Evolutionary conservation across 2,797 vertebrate genomes (phyloP), one percentile per base, ranked within the genome.

Genomic region (Pyrocephalus nanus): DNA sequence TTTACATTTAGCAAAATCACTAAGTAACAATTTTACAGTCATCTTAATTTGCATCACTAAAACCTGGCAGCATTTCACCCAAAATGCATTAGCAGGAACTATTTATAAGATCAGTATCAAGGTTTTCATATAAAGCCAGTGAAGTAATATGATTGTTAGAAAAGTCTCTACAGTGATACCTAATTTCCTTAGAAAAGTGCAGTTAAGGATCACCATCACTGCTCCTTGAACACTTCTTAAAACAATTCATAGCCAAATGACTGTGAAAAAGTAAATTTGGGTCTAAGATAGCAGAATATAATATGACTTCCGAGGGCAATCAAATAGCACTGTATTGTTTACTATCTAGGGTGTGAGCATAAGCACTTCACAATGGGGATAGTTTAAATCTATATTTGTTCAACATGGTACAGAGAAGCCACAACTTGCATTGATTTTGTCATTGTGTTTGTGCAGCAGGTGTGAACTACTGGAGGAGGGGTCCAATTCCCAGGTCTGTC

Each of bases 1-100:
- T 97, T 98, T 97, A 96, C 97, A 97, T 98, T 96, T 97, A 96
- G 97, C 91, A 96, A 97, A 98, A 97, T 95, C 95, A 34, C 96
- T 97, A 97, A 97, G 97, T 97, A 97, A 97, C 96, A 97, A 97
- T 98, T 98, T 98, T 97, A 97, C 97, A 98, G 97, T 97, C 96
- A 95, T 97, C 96, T 97, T 98, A 96, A 98, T 97, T 98, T 98
- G 96, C 97, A 97, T 97, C 97, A 97, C 96, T 96, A 96, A 97
- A 97, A 97, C 96, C 96, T 98, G 97, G 95, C 95, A 95, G 90
- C 86, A 66, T 96, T 96, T 97, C 93, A 95, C 94, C 97, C 97
- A 97, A 98, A 97, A 97, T 97, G 97, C 94, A 97, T 97, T 97
- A 97, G 95, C 94, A 95, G 93, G 79, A 93, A 82, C 96, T 98